Conservation (phyloP, 2,888 invertebrate species). For the Allygus modestus region DNA sequence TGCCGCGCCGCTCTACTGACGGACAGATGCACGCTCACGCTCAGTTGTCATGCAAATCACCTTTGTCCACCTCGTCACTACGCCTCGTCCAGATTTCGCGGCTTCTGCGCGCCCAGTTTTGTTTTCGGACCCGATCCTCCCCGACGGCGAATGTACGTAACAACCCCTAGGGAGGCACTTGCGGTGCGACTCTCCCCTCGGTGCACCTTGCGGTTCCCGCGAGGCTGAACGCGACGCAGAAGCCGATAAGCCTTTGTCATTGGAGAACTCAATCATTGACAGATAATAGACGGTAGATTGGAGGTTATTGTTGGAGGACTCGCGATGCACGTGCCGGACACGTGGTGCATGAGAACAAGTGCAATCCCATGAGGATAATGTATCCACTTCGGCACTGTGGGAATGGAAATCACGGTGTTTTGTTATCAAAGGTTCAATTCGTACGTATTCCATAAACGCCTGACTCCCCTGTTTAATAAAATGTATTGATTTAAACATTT, state of each 20-base stretch:
- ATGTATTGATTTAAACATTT: too few species aligned
- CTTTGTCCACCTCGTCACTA: constrained; percentile 22
- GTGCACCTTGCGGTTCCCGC: constrained; percentile 45
- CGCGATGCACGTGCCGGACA: not conserved
- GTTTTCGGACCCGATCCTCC: not conserved
- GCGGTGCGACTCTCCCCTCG: not conserved
- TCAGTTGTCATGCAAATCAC: constrained; percentile 49
- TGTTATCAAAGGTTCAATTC: too few species aligned
- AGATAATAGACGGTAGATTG: not conserved
- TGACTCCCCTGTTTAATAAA: too few species aligned
- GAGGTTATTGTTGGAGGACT: not conserved
- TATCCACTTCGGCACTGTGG: not conserved
- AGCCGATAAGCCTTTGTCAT: constrained; percentile 21
- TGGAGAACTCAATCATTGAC: not conserved
- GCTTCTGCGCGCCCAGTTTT: not conserved
- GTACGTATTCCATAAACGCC: too few species aligned
- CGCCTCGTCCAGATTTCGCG: constrained; percentile 15
- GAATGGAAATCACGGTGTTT: too few species aligned
- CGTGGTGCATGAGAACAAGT: not conserved
- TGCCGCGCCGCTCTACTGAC: not conserved
- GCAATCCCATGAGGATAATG: not conserved
- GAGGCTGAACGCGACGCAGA: not conserved
- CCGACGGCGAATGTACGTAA: not conserved
- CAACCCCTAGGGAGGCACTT: not conserved
- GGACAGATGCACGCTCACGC: not conserved